phyloP scores from a whole-genome alignment of 2,797 vertebrate species.

The Tarsius wallacei region DNA sequence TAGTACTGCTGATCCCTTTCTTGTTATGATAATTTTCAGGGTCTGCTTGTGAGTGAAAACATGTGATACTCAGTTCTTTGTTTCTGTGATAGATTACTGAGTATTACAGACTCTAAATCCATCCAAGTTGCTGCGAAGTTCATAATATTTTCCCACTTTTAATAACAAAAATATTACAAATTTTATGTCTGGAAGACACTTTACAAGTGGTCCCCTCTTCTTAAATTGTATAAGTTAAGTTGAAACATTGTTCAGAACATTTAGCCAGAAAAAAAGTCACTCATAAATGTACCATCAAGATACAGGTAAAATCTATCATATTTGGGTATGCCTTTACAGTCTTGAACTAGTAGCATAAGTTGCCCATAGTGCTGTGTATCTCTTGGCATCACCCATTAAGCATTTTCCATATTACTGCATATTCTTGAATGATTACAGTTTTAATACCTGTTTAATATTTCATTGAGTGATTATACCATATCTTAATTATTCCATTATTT shows the following conservation, averaged over 20 bases:
- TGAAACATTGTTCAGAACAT: background rate
- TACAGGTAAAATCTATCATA: background rate
- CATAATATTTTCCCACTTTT: background rate
- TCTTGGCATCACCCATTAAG: background rate
- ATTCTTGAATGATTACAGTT: slow-evolving; percentile 50
- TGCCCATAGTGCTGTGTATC: background rate
- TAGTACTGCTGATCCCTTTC: too few relatives aligned
- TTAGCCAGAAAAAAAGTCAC: background rate
- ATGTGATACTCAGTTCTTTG: too few relatives aligned
- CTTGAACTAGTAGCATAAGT: background rate
- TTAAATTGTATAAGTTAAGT: background rate
- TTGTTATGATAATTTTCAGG: too few relatives aligned
- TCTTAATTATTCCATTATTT: slow-evolving; percentile 53
- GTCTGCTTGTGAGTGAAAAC: too few relatives aligned
- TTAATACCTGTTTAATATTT: slow-evolving; percentile 56
- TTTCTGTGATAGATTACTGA: too few relatives aligned
- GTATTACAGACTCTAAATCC: too few relatives aligned
- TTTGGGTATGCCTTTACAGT: background rate
- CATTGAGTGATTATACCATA: background rate
- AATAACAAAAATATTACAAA: background rate
- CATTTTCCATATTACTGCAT: slow-evolving; percentile 24
- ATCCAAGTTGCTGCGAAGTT: too few relatives aligned
- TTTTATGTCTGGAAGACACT: background rate
- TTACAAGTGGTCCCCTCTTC: background rate
- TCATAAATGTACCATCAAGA: background rate